phyloP scores from a whole-genome alignment of 2,797 vertebrate species.

The Catamblyrhynchus diadema region DNA sequence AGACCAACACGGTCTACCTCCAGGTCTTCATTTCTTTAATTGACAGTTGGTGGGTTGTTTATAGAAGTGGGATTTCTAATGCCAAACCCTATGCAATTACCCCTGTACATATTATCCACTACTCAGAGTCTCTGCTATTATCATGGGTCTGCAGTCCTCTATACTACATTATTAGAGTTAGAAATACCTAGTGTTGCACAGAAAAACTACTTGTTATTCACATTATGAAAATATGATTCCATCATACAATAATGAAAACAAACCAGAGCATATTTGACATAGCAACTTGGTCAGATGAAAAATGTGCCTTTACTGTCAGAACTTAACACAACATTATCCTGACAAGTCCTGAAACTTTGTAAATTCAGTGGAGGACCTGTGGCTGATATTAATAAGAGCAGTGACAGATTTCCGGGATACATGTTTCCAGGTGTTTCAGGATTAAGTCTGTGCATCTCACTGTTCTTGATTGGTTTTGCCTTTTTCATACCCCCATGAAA shows the following conservation, averaged over 20 bases:
- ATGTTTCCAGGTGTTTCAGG: background rate
- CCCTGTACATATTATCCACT: background rate
- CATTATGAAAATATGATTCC: background rate
- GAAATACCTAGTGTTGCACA: background rate
- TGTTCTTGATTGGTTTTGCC: background rate
- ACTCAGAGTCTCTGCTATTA: background rate
- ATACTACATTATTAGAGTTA: background rate
- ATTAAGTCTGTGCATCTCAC: background rate
- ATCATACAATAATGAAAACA: background rate
- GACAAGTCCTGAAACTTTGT: background rate
- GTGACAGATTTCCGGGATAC: background rate
- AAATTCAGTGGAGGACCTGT: background rate
- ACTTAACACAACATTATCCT: background rate
- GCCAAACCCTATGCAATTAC: background rate
- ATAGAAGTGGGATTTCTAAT: background rate
- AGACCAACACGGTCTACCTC: background rate
- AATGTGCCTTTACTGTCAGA: background rate
- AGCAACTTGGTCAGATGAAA: background rate
- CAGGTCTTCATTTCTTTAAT: background rate
- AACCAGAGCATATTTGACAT: background rate
- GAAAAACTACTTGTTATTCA: background rate
- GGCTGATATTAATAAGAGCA: background rate
- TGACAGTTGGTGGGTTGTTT: background rate
- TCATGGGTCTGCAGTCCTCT: background rate
- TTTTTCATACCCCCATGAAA: background rate